Conservation (phyloP, 1,140 invertebrate species). For the Temnothorax nylanderi region DNA sequence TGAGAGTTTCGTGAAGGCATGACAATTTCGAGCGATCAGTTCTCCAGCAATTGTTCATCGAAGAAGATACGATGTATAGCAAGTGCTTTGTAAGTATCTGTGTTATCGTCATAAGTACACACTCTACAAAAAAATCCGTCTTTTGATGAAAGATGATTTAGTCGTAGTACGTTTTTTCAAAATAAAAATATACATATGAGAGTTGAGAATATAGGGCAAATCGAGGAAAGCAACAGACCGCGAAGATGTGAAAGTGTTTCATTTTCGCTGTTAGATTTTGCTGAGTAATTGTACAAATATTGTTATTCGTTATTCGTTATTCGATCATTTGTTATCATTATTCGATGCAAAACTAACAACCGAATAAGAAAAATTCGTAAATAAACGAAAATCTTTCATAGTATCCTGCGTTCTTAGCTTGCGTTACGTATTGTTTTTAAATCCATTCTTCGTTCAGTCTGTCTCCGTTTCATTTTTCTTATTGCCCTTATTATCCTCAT, state of each 20-base stretch:
- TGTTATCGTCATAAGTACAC: not conserved
- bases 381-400: not conserved
- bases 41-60: not conserved
- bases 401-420: not conserved
- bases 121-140: not conserved
- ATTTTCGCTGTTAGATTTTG: not conserved
- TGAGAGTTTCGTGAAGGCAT: conserved; percentile 21
- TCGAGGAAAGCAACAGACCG: not conserved
- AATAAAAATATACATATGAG: not conserved
- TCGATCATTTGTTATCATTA: not conserved
- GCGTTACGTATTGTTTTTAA: not conserved
- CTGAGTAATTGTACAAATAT: not conserved
- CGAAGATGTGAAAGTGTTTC: conserved; percentile 35
- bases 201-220: not conserved
- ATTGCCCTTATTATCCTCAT: not conserved
- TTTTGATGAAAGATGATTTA: not conserved
- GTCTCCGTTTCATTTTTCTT: not conserved
- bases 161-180: not conserved
- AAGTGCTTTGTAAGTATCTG: conserved; percentile 27
- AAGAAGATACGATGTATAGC: conserved; percentile 26
- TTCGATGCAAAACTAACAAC: not conserved
- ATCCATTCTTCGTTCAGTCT: not conserved
- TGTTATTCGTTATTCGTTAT: too few species aligned
- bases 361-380: not conserved
- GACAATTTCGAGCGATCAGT: conserved; percentile 27